Evolutionary conservation across 2,888 invertebrate species (phyloP).

Genomic region (Koerneria pararmatus): DNA sequence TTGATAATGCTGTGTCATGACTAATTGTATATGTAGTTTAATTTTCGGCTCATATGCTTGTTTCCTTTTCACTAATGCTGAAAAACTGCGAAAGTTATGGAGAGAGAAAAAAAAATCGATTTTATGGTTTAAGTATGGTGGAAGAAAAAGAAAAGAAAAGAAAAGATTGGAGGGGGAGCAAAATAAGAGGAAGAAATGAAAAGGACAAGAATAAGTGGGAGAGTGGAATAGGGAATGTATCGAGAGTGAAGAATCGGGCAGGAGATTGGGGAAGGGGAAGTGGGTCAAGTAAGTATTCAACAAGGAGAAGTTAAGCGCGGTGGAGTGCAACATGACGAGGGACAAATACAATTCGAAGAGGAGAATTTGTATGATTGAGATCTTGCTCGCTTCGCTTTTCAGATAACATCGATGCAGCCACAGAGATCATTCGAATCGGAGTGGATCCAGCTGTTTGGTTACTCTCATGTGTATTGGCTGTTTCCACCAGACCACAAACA

Average conservation of each 20-base stretch:
- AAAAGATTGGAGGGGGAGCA: not conserved
- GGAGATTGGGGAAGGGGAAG: not conserved
- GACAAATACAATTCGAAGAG: not conserved
- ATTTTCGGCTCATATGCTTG: no score
- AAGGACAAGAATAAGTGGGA: not conserved
- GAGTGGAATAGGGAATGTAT: not conserved
- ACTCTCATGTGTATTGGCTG: no score
- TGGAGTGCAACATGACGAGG: not conserved
- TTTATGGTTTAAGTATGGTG: no score
- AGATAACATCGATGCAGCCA: constrained; percentile 28
- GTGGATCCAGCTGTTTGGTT: constrained; percentile 30
- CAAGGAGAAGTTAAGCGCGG: not conserved
- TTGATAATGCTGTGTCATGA: no score
- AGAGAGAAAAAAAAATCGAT: no score
- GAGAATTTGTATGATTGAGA: not conserved
- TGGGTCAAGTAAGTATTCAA: no score
- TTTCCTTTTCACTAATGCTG: no score
- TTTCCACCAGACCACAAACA: no score
- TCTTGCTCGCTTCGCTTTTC: constrained; percentile 27
- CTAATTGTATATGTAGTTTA: no score
- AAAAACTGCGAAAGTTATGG: no score
- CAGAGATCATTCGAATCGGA: constrained; percentile 28
- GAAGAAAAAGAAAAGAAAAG: no score
- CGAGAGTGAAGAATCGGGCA: not conserved
- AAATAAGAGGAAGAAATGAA: not conserved